Percentiles rank a stretch among this genome's conserved stretches.
Conservation (phyloP, 2,113 vertebrate genomes). For the Perca schrenkii region DNA sequence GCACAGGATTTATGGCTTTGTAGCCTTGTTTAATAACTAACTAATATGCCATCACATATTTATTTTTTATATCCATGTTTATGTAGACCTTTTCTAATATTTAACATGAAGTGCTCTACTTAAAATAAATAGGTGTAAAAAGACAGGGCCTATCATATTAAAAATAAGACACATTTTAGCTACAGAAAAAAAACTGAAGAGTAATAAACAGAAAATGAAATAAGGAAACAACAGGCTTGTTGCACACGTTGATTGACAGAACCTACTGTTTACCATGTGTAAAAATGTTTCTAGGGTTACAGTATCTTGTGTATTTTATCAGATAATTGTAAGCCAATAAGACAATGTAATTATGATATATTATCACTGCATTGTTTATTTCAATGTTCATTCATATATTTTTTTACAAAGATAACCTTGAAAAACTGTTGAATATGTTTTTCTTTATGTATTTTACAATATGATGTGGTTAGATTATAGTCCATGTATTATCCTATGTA, state of each 20-base stretch:
- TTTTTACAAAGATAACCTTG: neutral
- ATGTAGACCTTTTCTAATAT: neutral
- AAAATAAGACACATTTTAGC: neutral
- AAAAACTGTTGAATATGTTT: neutral
- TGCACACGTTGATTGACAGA: constrained; percentile 28
- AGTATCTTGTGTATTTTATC: neutral
- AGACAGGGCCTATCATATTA: neutral
- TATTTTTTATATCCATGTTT: neutral
- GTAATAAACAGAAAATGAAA: neutral
- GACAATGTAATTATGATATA: neutral
- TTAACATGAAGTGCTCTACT: neutral
- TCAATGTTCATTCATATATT: neutral
- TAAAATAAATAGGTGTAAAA: neutral
- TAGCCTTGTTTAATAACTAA: neutral
- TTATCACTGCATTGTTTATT: constrained; percentile 20
- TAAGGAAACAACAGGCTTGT: neutral
- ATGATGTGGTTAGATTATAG: neutral
- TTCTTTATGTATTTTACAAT: neutral
- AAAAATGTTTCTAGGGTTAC: neutral
- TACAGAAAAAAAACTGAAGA: neutral
- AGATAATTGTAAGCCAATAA: constrained; percentile 1
- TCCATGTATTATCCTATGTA: neutral
- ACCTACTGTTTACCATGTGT: neutral
- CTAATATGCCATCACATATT: neutral
- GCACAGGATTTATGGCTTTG: neutral